A percentile compares a stretch with the other conserved stretches of the same genome.
Evolutionary conservation across 2,888 invertebrate species (phyloP).

Genomic region (Nymphalis c-album): DNA sequence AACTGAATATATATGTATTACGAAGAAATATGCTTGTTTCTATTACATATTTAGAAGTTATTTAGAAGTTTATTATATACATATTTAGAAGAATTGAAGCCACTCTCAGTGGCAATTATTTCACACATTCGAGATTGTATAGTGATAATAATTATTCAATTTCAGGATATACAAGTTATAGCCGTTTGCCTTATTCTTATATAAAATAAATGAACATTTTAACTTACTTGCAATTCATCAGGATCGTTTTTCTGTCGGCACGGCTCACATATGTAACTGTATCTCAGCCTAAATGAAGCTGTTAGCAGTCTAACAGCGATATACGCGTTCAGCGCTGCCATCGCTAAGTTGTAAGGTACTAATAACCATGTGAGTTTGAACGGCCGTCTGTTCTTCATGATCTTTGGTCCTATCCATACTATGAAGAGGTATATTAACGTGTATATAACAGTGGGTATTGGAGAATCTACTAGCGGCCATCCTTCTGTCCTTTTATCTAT

Average conservation of each 20-base stretch:
- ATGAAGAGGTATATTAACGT: constrained; percentile 87
- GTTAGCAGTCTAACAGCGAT: constrained; percentile 89
- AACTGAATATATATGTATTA: no score
- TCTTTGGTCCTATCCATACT: constrained; percentile 89
- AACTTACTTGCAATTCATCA: constrained; percentile 89
- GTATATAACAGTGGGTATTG: constrained; percentile 86
- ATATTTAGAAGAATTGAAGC: no score
- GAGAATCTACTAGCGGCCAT: constrained; percentile 93
- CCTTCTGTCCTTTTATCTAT: constrained; percentile 90
- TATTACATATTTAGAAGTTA: no score
- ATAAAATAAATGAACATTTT: not conserved
- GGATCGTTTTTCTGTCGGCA: constrained; percentile 88
- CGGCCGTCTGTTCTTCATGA: constrained; percentile 89
- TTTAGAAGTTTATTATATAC: no score
- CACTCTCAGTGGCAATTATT: no score
- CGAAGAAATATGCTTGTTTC: no score
- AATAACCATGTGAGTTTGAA: constrained; percentile 88
- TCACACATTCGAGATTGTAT: no score
- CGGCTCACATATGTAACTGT: constrained; percentile 93
- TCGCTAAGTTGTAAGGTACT: constrained; percentile 91
- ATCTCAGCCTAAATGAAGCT: constrained; percentile 87
- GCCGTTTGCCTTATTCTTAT: no score
- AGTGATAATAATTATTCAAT: no score
- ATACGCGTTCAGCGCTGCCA: constrained; percentile 91
- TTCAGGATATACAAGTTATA: no score